Base-by-base conservation (phyloP, 1,140 invertebrate species). In the Solen grandis region DNA sequence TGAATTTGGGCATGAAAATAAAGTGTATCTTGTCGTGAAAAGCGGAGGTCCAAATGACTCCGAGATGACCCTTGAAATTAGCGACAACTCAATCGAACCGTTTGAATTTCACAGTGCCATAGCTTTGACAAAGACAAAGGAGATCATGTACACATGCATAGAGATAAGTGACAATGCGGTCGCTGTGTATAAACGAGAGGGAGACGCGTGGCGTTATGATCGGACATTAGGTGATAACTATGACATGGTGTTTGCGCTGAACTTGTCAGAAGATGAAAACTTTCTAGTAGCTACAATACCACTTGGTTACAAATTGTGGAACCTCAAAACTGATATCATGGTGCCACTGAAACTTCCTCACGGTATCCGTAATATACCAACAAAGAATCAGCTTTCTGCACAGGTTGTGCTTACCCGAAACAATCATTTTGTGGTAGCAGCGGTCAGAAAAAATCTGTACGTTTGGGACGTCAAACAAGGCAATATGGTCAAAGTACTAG, bases 401-500 rank as follows among this genome's bases (percentile, higher is more conserved):
- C 79, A 88, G n/a, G 87, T 98, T 41, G 97, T 98, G 92, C 94
- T 99, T 65, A 98, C 97, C 83, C 96, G 96, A 55, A 95, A 95
- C 54, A 96, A 97, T 87, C 96, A 97, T 88, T 98, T 97, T 90
- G 96, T 97, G 1, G 96, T 99, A 1, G 98, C 98, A 55, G 98
- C 97, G 25, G 97, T 99, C 1, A 82, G 98, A 82, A 99, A 99
- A 92, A 98, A 96, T 92, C 92, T 99, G 0, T 99, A 99, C 90
- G 96, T 99, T 0, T 99, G 98, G 97, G 96, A 95, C 88, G 93
- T 98, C 16, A 93, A 89, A 69, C 89, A 91, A 74, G 91, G 90
- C 2, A 90, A 97, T 78, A 93, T 99, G 68, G 94, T 99, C 0
- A 99, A 99, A 93, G 94, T 97, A 5, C 91, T 99, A 16, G 98